A percentile compares a stretch with the other conserved stretches of the same genome.
These are phyloP conservation scores for Hydropotes inermis DNA, from an alignment of 2,113 vertebrate species.

Conservation along the genomic window DNA sequence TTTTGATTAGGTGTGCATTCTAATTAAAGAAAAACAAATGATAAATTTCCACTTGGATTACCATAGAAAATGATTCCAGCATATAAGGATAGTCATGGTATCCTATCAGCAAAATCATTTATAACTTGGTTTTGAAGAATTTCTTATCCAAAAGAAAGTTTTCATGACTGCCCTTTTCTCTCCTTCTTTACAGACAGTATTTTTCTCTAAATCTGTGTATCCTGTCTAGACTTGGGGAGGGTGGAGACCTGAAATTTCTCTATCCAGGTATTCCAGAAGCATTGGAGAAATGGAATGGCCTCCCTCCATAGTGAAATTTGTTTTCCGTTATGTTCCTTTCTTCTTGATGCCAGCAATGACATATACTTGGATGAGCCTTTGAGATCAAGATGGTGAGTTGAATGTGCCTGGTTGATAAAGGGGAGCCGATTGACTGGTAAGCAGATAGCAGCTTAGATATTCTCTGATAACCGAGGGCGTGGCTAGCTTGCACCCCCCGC, in stretches of 20 bases:
- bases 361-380: neutral
- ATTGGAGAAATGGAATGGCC: neutral
- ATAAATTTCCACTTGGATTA: neutral
- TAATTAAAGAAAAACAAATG: constrained; percentile 21
- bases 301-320: neutral
- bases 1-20: constrained; percentile 27
- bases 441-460: neutral
- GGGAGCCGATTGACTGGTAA: neutral
- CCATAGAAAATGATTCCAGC: neutral
- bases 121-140: constrained; percentile 18
- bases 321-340: neutral
- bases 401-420: neutral
- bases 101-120: neutral
- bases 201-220: neutral
- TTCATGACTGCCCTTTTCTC: neutral
- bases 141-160: neutral
- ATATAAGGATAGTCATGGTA: neutral
- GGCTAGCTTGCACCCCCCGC: rapidly evolving
- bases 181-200: neutral
- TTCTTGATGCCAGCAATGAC: neutral
- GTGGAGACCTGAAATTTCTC: neutral
- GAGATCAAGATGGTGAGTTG: neutral
- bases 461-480: neutral
- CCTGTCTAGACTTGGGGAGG: neutral
- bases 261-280: neutral